phyloP scores from a whole-genome alignment of 2,888 invertebrate species.

The Crioceris asparagi region DNA sequence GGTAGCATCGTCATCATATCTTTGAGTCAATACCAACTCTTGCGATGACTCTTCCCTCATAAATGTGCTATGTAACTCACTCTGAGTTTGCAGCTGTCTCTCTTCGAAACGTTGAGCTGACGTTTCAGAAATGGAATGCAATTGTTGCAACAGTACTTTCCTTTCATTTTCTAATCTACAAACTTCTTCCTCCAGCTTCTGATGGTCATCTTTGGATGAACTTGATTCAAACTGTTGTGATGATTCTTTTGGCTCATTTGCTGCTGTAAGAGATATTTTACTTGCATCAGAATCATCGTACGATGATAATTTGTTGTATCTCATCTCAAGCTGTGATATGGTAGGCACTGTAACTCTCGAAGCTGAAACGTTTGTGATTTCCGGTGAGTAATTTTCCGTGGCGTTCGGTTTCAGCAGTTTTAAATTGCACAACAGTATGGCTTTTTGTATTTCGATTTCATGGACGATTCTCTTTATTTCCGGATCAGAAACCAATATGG shows the following conservation, averaged over 20 bases:
- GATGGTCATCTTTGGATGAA: conserved; percentile 8
- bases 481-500: conserved; percentile 15
- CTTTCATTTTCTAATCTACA: conserved; percentile 15
- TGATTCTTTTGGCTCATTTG: background rate
- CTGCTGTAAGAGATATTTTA: too few species aligned
- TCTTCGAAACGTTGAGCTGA: conserved; percentile 10
- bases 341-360: conserved; percentile 2
- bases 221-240: too few species aligned
- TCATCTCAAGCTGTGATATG: conserved; percentile 4
- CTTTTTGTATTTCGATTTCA: conserved; percentile 22
- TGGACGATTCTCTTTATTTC: conserved; percentile 19
- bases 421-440: conserved; percentile 19
- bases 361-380: background rate
- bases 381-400: background rate
- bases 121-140: conserved; percentile 14
- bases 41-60: conserved; percentile 17
- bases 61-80: conserved; percentile 15
- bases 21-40: conserved; percentile 4
- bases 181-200: conserved; percentile 11
- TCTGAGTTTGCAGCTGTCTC: conserved; percentile 11
- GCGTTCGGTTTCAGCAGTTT: conserved; percentile 12
- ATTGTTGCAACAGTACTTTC: conserved; percentile 10
- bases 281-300: background rate
- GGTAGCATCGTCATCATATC: conserved; percentile 19
- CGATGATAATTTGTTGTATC: background rate